phyloP scores from a whole-genome alignment of 1,140 invertebrate species.

The Micrasema longulum region DNA sequence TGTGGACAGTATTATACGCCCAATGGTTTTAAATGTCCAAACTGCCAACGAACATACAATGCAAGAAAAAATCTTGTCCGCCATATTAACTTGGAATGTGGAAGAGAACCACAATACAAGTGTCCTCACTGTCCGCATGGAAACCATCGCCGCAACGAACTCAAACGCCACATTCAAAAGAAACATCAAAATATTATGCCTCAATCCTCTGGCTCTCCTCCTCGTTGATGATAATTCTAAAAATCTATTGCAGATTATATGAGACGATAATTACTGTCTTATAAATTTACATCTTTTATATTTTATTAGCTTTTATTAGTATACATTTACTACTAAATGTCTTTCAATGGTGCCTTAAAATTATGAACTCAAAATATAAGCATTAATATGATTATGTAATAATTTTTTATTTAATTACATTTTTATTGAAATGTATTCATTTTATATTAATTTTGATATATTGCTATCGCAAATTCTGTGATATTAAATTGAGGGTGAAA shows the following conservation, averaged over 20 bases:
- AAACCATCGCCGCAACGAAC: constrained; percentile 68
- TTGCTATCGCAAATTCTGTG: constrained; percentile 8
- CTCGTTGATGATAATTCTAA: background rate
- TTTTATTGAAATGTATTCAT: background rate
- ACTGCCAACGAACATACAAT: constrained; percentile 71
- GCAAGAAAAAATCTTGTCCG: constrained; percentile 72
- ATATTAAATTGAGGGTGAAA: background rate
- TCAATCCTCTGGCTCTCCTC: no score
- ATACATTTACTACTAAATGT: background rate
- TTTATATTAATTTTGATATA: constrained; percentile 3
- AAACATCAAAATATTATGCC: constrained; percentile 64
- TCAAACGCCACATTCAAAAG: constrained; percentile 69
- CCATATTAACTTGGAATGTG: constrained; percentile 76
- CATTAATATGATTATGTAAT: background rate
- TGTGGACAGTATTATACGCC: constrained; percentile 65
- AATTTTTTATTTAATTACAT: no score
- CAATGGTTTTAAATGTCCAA: constrained; percentile 64
- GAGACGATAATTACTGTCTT: background rate
- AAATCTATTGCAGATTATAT: no score
- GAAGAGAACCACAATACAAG: constrained; percentile 74
- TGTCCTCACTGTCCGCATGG: constrained; percentile 72
- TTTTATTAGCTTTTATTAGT: no score
- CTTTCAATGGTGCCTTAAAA: background rate
- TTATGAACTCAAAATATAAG: background rate
- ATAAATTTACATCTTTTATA: background rate